Evolutionary conservation across 1,140 invertebrate species (phyloP).

Genomic region (Amyelois transitella): DNA sequence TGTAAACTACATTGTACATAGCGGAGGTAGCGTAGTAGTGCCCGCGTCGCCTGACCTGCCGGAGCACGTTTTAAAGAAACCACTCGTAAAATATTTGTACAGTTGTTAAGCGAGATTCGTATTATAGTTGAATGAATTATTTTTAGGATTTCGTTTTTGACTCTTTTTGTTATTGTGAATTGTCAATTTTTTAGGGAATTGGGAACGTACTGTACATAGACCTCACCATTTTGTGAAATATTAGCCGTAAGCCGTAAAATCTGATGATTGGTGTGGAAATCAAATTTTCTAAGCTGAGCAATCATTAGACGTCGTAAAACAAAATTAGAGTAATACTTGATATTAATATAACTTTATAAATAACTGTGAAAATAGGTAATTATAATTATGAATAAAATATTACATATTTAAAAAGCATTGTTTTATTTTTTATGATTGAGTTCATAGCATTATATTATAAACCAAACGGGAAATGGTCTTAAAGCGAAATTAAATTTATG

Average conservation of each 20-base stretch:
- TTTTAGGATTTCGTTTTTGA: conserved; percentile 67
- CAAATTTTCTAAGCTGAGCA: conserved; percentile 74
- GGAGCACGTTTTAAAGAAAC: conserved; percentile 66
- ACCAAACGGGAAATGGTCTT: no score
- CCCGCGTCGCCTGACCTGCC: conserved; percentile 58
- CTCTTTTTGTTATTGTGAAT: conserved; percentile 71
- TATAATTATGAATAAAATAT: conserved; percentile 76
- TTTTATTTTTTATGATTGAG: conserved; percentile 44
- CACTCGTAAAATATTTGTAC: conserved; percentile 73
- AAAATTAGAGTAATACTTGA: conserved; percentile 74
- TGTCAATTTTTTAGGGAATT: conserved; percentile 76
- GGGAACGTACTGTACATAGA: conserved; percentile 71
- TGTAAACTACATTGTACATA: conserved; percentile 67
- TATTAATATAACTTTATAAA: conserved; percentile 77
- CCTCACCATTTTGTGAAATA: conserved; percentile 68
- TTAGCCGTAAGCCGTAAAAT: conserved; percentile 63
- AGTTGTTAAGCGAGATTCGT: conserved; percentile 71
- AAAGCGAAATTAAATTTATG: no score
- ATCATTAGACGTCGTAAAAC: conserved; percentile 73
- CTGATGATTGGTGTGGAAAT: conserved; percentile 73
- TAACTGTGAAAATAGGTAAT: conserved; percentile 76
- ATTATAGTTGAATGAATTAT: conserved; percentile 62
- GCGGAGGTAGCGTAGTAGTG: conserved; percentile 36
- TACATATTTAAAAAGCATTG: conserved; percentile 66
- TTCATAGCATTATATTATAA: no score